Evolutionary conservation across 2,797 vertebrate genomes (phyloP).

Genomic region (Malurus splendens): DNA sequence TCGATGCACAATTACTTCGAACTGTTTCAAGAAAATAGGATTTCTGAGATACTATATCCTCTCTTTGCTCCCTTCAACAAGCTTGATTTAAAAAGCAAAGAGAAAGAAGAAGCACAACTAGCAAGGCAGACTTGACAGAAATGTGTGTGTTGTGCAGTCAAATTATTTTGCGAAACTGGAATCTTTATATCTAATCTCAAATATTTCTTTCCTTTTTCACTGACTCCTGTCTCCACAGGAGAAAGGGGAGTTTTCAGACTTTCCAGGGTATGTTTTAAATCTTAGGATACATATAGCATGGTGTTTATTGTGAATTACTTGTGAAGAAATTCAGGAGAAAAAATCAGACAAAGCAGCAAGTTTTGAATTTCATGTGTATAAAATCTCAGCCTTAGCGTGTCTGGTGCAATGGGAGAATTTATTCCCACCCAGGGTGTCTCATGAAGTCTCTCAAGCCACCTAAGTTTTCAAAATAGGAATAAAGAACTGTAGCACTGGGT

Average conservation of each 20-base stretch:
- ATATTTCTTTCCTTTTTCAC: not conserved
- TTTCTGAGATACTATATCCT: not conserved
- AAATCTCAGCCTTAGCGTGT: not conserved
- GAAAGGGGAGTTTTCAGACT: not conserved
- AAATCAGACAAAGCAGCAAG: not conserved
- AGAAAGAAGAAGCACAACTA: not conserved
- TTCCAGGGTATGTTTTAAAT: not conserved
- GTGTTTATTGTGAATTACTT: not conserved
- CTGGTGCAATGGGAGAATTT: not conserved
- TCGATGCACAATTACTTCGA: slow-evolving; percentile 38
- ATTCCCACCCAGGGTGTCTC: not conserved
- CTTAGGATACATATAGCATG: not conserved
- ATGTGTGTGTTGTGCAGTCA: not conserved
- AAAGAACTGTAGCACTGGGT: not conserved
- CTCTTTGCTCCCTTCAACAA: not conserved
- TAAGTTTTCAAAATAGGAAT: not conserved
- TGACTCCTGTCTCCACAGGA: not conserved
- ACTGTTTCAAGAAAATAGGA: slow-evolving; percentile 31
- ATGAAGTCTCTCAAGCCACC: not conserved
- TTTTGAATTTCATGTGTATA: not conserved
- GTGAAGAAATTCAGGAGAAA: not conserved
- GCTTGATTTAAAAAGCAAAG: not conserved
- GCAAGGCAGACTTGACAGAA: not conserved
- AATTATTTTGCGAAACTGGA: not conserved
- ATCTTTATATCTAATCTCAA: not conserved